Evolutionary conservation across 2,113 vertebrate genomes (phyloP).

Genomic region (Eulemur rufifrons): DNA sequence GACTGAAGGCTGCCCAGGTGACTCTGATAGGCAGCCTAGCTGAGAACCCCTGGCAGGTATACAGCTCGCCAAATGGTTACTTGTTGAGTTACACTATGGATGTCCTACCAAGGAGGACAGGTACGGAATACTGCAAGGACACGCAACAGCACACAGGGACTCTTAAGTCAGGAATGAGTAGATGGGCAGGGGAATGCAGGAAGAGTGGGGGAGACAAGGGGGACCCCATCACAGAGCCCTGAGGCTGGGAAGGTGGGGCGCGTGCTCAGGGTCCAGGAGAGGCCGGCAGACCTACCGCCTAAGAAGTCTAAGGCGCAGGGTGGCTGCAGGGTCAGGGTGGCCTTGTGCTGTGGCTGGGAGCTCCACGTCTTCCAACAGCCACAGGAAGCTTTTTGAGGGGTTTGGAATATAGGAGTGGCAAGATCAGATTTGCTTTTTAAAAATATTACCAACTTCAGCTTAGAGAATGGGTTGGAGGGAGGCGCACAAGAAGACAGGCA

Average conservation of each 20-base stretch:
- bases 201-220: neutral
- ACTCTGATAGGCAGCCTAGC: neutral
- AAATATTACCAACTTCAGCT: neutral
- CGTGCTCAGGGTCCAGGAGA: neutral
- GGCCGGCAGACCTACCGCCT: neutral
- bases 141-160: accelerated
- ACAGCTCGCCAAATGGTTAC: accelerated
- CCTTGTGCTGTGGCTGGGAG: neutral
- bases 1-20: neutral
- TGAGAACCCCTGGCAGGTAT: neutral
- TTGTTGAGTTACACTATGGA: too few species aligned
- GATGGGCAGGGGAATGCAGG: accelerated
- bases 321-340: accelerated
- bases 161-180: accelerated
- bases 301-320: neutral
- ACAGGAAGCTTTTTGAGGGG: neutral
- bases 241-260: neutral
- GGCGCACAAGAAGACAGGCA: neutral
- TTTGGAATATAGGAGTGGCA: neutral
- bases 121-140: accelerated
- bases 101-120: too few species aligned
- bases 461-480: neutral
- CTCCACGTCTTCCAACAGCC: neutral
- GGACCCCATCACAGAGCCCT: accelerated
- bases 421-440: neutral